Conservation (phyloP, 2,888 invertebrate species). For the Phlogophora meticulosa region DNA sequence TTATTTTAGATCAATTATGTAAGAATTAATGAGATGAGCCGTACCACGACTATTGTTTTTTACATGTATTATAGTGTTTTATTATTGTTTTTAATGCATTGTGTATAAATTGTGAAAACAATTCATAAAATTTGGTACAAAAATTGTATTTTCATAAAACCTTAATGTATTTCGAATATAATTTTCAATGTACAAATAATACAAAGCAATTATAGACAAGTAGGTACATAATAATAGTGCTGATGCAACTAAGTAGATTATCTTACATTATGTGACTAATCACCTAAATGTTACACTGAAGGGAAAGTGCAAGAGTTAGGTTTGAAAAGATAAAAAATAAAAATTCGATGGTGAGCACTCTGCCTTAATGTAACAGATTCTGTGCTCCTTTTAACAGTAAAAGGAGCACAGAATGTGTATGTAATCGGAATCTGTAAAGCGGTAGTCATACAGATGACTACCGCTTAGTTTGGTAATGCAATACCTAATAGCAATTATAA, state of each 20-base stretch:
- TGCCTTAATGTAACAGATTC: no score
- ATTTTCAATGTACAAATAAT: constrained; percentile 36
- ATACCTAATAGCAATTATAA: constrained; percentile 7
- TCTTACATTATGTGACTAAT: neutral
- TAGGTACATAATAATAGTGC: constrained; percentile 49
- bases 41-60: constrained; percentile 12
- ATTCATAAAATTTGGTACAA: constrained; percentile 31
- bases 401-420: no score
- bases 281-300: neutral
- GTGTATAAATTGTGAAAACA: constrained; percentile 15
- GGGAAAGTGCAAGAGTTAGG: neutral
- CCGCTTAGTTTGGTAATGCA: constrained; percentile 1
- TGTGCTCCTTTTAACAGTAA: no score
- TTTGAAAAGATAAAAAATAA: neutral
- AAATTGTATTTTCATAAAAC: constrained; percentile 21
- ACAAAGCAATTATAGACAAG: constrained; percentile 39
- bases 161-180: constrained; percentile 24
- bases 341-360: no score
- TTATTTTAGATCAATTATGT: neutral
- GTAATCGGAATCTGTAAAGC: no score
- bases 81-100: constrained; percentile 8
- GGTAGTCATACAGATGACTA: no score
- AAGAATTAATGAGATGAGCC: constrained; percentile 5
- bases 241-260: neutral
- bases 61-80: constrained; percentile 14